Base-by-base conservation (phyloP, 2,797 vertebrate species). In the Eidolon dupreanum region DNA sequence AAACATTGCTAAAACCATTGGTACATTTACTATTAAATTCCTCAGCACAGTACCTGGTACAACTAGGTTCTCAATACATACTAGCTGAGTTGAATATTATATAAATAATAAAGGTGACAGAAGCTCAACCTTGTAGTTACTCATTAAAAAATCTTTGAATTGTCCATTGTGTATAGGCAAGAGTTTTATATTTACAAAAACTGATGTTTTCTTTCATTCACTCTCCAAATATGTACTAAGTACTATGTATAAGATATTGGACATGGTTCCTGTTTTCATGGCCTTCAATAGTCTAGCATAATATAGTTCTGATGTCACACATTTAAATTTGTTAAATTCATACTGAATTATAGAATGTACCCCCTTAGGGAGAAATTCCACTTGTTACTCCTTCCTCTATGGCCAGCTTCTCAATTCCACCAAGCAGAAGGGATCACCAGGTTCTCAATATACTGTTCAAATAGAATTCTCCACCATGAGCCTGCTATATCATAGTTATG, bases 81-180 rank as follows among this genome's bases (percentile, higher is more conserved):
- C 31, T 73, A 65, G 16, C 9, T 79, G 83, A 88, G 13, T 82
- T 87, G 38, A 95, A 81, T 61, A 81, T 43, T 88, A 73, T 26
- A 75, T 46, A 68, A 95, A 93, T 86, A 95, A 71, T 89, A 85
- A 93, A 92, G 24, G 46, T 63, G 59, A n/a, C 26, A 28, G 2
- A 86, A 63, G n/a, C 4, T 84, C 73, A 28, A 73, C 3, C 78
- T 24, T 77, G 49, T 78, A 84, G 55, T 59, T 88, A 65, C 31
- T 59, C 41, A 81, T 77, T 81, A 65, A 95, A 88, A 73, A 77
- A 13, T 65, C 15, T 79, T 68, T 70, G 92, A 55, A 88, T 53
- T 81, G 20, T 77, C 31, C 84, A 61, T 57, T 49, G 13, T 57
- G 15, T 49, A 53, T 46, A 90, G 31, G 10, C 43, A 90, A 84